Conservation (phyloP, 1,140 invertebrate genomes). For the Drosophila sturtevanti region DNA sequence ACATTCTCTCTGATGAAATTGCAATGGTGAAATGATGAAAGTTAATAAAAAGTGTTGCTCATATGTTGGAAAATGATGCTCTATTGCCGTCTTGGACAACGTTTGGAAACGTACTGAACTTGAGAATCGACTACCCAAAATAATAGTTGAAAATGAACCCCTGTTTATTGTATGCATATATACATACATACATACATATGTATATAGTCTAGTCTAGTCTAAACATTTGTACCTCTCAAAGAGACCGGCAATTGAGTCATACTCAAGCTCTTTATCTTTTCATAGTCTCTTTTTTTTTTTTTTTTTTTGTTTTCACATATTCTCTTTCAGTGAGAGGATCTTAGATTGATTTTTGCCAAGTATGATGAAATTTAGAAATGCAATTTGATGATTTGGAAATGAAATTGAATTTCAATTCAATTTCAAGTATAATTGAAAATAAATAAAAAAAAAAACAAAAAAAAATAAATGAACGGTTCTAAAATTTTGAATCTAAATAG, state of each 20-base stretch:
- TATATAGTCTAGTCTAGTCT: too few species aligned
- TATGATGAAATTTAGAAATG: background rate
- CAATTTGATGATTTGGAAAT: background rate
- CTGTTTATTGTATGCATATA: too few species aligned
- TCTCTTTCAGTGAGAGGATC: background rate
- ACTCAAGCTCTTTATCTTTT: background rate
- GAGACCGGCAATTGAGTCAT: background rate
- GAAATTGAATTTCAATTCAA: background rate
- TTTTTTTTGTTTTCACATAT: background rate
- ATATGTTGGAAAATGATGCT: background rate
- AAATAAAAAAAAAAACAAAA: background rate
- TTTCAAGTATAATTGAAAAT: background rate
- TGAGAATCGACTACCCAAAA: background rate
- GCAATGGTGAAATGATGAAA: background rate
- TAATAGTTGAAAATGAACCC: background rate
- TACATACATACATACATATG: too few species aligned
- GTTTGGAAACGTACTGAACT: background rate
- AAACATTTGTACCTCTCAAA: too few species aligned
- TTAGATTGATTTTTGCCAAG: background rate
- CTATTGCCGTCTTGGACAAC: background rate
- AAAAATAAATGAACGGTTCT: too few species aligned
- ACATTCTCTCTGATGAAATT: background rate
- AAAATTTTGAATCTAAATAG: too few species aligned
- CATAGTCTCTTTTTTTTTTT: too few species aligned
- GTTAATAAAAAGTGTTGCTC: background rate